Evolutionary conservation across 2,888 invertebrate genomes (phyloP).

Genomic region (Odontocolon sp.): DNA sequence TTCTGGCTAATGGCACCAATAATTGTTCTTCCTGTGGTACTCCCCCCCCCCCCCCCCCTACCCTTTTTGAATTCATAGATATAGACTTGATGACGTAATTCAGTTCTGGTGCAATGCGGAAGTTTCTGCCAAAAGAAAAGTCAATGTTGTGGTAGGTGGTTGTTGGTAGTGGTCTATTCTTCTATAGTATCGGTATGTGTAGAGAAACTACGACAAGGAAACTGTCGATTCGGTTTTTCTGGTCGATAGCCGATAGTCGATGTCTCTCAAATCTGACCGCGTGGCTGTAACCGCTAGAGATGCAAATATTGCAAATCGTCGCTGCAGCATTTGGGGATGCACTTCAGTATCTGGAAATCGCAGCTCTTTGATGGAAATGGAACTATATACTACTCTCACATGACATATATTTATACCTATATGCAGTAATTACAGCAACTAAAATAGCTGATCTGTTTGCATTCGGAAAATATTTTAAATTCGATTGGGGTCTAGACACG

Average conservation of each 20-base stretch:
- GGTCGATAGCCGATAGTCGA: constrained; percentile 39
- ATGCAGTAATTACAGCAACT: too few relatives aligned
- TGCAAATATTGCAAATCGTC: too few relatives aligned
- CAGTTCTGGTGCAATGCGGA: constrained; percentile 47
- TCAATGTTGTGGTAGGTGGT: constrained; percentile 9
- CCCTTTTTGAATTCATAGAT: background rate
- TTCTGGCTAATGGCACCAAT: background rate
- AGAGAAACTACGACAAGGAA: background rate
- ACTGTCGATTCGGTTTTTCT: constrained; percentile 25
- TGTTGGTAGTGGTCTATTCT: background rate
- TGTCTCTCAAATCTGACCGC: background rate
- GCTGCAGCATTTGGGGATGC: too few relatives aligned
- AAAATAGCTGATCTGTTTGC: too few relatives aligned
- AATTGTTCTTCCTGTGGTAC: background rate
- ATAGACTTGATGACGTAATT: constrained; percentile 34
- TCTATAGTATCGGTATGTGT: background rate
- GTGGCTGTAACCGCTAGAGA: constrained; percentile 4
- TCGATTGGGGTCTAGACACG: too few relatives aligned
- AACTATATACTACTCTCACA: too few relatives aligned
- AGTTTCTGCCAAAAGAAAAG: constrained; percentile 39
- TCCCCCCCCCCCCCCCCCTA: background rate
- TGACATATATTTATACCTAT: too few relatives aligned
- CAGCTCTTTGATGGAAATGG: too few relatives aligned
- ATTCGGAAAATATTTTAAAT: too few relatives aligned
- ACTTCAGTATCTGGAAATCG: too few relatives aligned